These are phyloP conservation scores for Rhingia campestris DNA, from an alignment of 2,888 invertebrate genomes.

Conservation along the genomic window DNA sequence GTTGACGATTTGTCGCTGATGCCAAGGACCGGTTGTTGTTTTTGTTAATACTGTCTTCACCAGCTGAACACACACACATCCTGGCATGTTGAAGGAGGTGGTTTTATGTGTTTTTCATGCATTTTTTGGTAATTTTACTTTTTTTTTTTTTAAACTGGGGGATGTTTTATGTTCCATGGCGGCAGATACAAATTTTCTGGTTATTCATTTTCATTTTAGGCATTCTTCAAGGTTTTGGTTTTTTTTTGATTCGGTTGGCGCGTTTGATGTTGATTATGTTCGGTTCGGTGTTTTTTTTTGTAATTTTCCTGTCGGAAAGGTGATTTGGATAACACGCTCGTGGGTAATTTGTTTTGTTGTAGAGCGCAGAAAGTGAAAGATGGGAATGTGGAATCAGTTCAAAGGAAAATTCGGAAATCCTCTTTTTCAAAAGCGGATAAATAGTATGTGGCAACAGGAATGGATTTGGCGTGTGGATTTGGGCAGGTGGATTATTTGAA, in stretches of 20 bases:
- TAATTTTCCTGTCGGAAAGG: slow-evolving; percentile 18
- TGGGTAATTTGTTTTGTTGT: slow-evolving; percentile 44
- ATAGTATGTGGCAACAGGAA: background rate
- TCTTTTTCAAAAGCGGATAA: background rate
- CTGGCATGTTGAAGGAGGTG: slow-evolving; percentile 38
- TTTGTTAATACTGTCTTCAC: slow-evolving; percentile 48
- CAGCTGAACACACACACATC: background rate
- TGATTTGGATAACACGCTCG: slow-evolving; percentile 52
- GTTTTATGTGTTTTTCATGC: slow-evolving; percentile 50
- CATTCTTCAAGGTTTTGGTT: slow-evolving; percentile 48
- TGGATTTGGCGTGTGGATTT: background rate
- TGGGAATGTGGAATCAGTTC: slow-evolving; percentile 45
- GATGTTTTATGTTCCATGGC: slow-evolving; percentile 57
- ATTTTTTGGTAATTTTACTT: background rate
- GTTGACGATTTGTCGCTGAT: slow-evolving; percentile 46
- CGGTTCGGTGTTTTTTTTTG: background rate
- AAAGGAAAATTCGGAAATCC: slow-evolving; percentile 41
- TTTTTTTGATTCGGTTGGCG: slow-evolving; percentile 44
- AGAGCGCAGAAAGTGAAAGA: slow-evolving; percentile 39
- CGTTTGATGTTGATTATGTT: slow-evolving; percentile 56
- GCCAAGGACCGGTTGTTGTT: slow-evolving; percentile 36
- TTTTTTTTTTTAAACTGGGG: slow-evolving; percentile 6
- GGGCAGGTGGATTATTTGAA: background rate
- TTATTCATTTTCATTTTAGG: slow-evolving; percentile 58
- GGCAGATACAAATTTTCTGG: slow-evolving; percentile 59